These are phyloP conservation scores for Microcebus jonahi DNA, from an alignment of 2,113 vertebrate species.

Conservation along the genomic window DNA sequence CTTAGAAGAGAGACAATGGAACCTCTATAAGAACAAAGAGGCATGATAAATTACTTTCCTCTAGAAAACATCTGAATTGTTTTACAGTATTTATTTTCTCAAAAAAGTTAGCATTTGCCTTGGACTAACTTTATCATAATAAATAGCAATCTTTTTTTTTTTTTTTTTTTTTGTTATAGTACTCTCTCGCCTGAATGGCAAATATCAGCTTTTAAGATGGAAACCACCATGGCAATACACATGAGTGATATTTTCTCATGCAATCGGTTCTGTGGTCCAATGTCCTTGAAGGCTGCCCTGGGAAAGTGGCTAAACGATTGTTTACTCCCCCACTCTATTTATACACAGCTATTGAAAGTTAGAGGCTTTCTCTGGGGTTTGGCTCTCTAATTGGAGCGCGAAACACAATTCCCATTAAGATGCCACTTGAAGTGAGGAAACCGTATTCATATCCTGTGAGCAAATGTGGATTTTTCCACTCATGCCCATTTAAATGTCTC, in stretches of 20 bases:
- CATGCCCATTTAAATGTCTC: constrained; percentile 70
- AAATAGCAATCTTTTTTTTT: not conserved
- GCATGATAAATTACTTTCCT: not conserved
- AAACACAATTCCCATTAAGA: constrained; percentile 81
- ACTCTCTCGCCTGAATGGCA: not conserved
- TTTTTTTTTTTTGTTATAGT: not conserved
- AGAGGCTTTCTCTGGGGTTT: constrained; percentile 67
- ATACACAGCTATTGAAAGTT: constrained; percentile 73
- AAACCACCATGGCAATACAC: not conserved
- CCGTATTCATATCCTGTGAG: constrained; percentile 83
- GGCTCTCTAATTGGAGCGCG: constrained; percentile 56
- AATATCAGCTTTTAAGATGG: constrained; percentile 26
- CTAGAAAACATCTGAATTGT: constrained; percentile 14
- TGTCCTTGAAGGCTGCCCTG: constrained; percentile 40
- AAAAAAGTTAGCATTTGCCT: not conserved
- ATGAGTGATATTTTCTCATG: not conserved
- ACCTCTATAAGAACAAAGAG: not conserved
- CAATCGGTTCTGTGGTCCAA: not conserved
- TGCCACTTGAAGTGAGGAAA: constrained; percentile 78
- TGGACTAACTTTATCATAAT: not conserved
- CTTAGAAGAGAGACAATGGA: not conserved
- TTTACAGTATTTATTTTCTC: constrained; percentile 3
- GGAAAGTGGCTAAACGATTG: not conserved
- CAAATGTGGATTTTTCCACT: constrained; percentile 83
- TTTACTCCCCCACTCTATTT: constrained; percentile 62